phyloP scores from a whole-genome alignment of 2,113 vertebrate genomes.

The Promerops cafer region DNA sequence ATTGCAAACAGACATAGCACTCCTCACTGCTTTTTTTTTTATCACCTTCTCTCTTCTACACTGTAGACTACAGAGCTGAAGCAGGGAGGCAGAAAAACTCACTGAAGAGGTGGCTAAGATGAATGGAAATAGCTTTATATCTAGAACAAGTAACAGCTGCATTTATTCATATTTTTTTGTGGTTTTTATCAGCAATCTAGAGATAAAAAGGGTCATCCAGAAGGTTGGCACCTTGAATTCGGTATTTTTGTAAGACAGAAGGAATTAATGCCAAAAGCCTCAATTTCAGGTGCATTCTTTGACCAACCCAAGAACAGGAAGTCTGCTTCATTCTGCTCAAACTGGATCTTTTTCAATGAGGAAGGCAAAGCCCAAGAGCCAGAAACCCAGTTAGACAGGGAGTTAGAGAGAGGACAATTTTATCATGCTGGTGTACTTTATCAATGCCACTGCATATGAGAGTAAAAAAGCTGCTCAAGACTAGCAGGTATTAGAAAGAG shows the following conservation, averaged over 20 bases:
- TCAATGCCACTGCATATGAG: not conserved
- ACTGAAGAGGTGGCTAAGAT: not conserved
- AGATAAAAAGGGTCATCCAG: not conserved
- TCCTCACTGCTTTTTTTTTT: not conserved
- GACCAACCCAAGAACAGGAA: not conserved
- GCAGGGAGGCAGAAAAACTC: not conserved
- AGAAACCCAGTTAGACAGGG: not conserved
- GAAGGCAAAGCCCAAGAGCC: not conserved
- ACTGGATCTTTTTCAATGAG: not conserved
- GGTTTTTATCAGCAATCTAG: not conserved
- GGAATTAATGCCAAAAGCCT: not conserved
- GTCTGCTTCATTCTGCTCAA: not conserved
- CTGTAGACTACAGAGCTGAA: not conserved
- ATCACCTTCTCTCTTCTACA: accelerated
- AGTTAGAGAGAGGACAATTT: not conserved
- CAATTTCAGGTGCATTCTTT: not conserved
- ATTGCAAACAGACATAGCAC: not conserved
- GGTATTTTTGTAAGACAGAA: accelerated
- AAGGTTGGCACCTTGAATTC: accelerated
- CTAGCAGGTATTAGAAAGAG: not conserved
- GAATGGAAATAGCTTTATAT: not conserved
- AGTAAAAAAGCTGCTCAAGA: not conserved
- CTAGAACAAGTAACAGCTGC: not conserved
- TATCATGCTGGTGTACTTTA: not conserved
- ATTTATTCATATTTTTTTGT: not conserved